These are phyloP conservation scores for Tenthredo scrophulariae DNA, from an alignment of 2,888 invertebrate genomes.

Conservation along the genomic window DNA sequence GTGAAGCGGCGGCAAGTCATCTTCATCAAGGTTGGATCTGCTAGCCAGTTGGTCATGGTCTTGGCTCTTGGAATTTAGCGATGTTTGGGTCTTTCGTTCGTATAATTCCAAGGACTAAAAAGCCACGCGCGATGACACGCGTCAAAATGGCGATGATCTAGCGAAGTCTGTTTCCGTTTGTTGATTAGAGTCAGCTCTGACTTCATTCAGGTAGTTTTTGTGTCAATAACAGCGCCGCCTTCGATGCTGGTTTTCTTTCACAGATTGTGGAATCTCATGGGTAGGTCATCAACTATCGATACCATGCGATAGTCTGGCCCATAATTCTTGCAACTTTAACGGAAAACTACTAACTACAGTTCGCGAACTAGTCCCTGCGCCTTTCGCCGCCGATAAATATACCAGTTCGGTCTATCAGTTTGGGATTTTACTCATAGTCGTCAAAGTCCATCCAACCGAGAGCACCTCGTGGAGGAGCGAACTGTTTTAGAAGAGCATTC, in stretches of 20 bases:
- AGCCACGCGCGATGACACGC: background rate
- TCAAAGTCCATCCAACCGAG: conserved; percentile 69
- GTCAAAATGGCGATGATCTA: conserved; percentile 6
- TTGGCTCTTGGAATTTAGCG: background rate
- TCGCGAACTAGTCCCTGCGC: background rate
- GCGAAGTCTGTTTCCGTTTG: background rate
- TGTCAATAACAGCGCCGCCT: background rate
- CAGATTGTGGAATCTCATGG: background rate
- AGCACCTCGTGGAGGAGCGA: conserved; percentile 61
- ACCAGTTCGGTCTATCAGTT: background rate
- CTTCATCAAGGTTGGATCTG: background rate
- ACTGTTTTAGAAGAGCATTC: conserved; percentile 61
- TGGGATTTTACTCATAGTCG: conserved; percentile 62
- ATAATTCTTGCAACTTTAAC: background rate
- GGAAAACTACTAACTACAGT: background rate
- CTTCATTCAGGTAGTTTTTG: background rate
- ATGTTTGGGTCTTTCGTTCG: background rate
- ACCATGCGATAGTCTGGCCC: background rate
- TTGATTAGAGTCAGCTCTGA: conserved; percentile 16
- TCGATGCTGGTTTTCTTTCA: background rate
- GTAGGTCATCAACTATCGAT: background rate
- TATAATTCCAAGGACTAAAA: background rate
- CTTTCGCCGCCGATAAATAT: background rate
- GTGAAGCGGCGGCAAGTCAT: conserved; percentile 1
- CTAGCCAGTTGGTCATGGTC: conserved; percentile 15